Conservation (phyloP, 1,140 invertebrate species). For the Papilio dardanus region DNA sequence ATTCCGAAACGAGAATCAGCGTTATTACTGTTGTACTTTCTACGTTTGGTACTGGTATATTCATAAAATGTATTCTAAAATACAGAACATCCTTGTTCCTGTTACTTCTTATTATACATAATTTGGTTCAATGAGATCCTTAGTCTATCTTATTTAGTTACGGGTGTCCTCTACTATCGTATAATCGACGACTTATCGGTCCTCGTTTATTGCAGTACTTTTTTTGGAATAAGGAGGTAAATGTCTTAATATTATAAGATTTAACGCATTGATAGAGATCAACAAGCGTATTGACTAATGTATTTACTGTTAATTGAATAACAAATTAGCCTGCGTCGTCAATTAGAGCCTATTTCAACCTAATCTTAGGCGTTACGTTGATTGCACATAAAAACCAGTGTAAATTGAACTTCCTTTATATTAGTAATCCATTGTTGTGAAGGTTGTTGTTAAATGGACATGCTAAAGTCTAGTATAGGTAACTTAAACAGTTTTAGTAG, state of each 20-base stretch:
- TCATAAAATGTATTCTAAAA: too few species aligned
- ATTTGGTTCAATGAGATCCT: too few species aligned
- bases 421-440: background rate
- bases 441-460: background rate
- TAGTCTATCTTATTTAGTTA: too few species aligned
- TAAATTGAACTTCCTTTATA: background rate
- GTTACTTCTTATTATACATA: too few species aligned
- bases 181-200: too few species aligned
- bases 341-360: slow-evolving; percentile 3
- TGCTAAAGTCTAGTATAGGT: background rate
- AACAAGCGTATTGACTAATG: background rate
- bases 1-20: too few species aligned
- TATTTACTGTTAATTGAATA: background rate
- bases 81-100: too few species aligned
- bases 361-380: background rate
- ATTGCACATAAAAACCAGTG: background rate
- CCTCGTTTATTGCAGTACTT: background rate
- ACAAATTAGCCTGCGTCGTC: background rate
- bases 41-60: too few species aligned
- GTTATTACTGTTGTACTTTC: too few species aligned
- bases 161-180: too few species aligned
- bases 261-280: background rate
- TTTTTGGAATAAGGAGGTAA: too few species aligned
- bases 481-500: too few species aligned
- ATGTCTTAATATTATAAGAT: background rate